Evolutionary conservation across 2,888 invertebrate genomes (phyloP).

Genomic region (Acrocyrtus sp.): DNA sequence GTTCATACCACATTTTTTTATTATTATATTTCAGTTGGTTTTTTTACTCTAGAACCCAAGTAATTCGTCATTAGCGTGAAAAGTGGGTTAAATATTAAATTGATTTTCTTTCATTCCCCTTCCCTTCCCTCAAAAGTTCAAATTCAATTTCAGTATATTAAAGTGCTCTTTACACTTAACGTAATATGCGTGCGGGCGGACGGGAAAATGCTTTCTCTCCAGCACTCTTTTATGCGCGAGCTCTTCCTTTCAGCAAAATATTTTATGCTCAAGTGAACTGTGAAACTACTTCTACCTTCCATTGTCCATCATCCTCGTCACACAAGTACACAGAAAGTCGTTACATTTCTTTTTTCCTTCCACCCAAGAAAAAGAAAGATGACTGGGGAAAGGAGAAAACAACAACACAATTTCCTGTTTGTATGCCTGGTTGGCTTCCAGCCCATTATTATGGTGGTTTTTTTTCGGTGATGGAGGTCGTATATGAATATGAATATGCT

Average conservation of each 20-base stretch:
- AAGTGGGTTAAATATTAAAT: neutral
- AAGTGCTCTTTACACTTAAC: neutral
- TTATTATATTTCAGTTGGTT: too few species aligned
- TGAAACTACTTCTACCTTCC: neutral
- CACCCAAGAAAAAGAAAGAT: too few species aligned
- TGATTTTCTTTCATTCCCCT: neutral
- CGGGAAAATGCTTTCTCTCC: neutral
- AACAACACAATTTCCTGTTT: neutral
- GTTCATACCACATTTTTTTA: too few species aligned
- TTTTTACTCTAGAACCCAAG: too few species aligned
- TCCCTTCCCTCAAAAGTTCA: too few species aligned
- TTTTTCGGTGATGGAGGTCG: too few species aligned
- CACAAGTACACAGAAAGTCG: too few species aligned
- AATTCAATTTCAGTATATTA: neutral
- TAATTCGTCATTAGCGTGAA: too few species aligned
- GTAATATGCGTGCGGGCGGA: neutral
- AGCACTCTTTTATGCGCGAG: too few species aligned
- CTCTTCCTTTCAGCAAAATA: neutral
- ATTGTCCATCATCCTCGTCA: neutral
- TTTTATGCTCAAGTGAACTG: neutral
- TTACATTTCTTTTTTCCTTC: too few species aligned
- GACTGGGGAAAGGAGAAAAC: neutral
- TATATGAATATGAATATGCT: too few species aligned
- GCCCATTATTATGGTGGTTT: too few species aligned
- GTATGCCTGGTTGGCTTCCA: neutral